These are phyloP conservation scores for Lepidocyrtinus sp. DNA, from an alignment of 2,888 invertebrate species.

Conservation along the genomic window DNA sequence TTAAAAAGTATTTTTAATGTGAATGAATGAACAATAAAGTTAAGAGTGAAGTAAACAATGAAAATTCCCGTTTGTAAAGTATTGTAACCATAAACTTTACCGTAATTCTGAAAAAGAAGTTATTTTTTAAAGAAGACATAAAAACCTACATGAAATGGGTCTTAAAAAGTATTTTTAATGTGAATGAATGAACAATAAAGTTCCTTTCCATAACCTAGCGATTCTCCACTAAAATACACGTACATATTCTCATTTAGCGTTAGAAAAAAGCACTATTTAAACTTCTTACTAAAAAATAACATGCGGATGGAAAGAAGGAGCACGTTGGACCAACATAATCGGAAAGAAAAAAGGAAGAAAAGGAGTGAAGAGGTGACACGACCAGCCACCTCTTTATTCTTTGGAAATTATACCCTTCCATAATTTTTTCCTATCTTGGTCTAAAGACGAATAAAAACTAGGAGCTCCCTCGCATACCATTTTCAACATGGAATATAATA, in stretches of 20 bases:
- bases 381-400: conserved; percentile 60
- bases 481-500: conserved; percentile 17
- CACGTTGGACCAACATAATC: background rate
- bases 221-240: background rate
- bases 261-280: background rate
- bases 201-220: background rate
- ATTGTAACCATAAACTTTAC: conserved; percentile 33
- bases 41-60: background rate
- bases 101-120: conserved; percentile 44
- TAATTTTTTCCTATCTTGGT: conserved; percentile 36
- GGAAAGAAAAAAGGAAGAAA: conserved; percentile 12
- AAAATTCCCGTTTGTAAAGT: background rate
- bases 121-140: background rate
- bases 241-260: background rate
- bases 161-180: conserved; percentile 51
- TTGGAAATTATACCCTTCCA: conserved; percentile 50
- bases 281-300: background rate
- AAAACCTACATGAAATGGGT: background rate
- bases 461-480: conserved; percentile 15
- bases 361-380: conserved; percentile 51
- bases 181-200: conserved; percentile 23
- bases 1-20: conserved; percentile 51
- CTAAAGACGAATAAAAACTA: background rate
- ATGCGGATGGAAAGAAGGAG: background rate
- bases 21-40: conserved; percentile 4